Evolutionary conservation across 2,888 invertebrate species (phyloP).

Genomic region (Sinotaia quadrata): DNA sequence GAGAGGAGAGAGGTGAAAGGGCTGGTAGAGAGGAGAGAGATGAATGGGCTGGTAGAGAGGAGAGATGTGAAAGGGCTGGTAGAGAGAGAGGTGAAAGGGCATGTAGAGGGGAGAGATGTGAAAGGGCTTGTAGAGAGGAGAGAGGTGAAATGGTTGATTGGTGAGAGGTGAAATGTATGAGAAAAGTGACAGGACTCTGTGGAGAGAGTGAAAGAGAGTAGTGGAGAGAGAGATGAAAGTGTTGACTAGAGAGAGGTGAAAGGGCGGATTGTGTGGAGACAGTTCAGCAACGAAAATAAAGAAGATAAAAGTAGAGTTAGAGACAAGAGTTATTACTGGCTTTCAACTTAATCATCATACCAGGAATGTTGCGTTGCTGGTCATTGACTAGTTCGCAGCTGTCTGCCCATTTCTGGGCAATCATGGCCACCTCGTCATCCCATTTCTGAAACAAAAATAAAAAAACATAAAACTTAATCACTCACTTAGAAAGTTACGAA

Average conservation of each 20-base stretch:
- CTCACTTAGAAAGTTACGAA: not conserved
- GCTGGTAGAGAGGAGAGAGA: no score
- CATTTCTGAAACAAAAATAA: constrained; percentile 30
- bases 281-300: not conserved
- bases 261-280: no score
- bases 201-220: not conserved
- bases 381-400: constrained; percentile 33
- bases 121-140: no score
- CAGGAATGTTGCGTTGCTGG: constrained; percentile 31
- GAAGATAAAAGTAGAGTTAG: not conserved
- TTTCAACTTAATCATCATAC: constrained; percentile 15
- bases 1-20: no score
- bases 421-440: constrained; percentile 37
- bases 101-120: no score
- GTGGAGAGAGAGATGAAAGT: not conserved
- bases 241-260: not conserved
- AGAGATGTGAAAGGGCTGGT: no score
- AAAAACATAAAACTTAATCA: not conserved
- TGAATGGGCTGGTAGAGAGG: no score
- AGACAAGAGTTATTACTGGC: not conserved
- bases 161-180: no score
- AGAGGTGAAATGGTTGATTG: no score
- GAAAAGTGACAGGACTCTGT: no score
- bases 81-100: no score
- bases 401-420: constrained; percentile 41